Percentiles rank a stretch among this genome's conserved stretches.
phyloP scores from a whole-genome alignment of 2,888 invertebrate species.

The Melanophora roralis region DNA sequence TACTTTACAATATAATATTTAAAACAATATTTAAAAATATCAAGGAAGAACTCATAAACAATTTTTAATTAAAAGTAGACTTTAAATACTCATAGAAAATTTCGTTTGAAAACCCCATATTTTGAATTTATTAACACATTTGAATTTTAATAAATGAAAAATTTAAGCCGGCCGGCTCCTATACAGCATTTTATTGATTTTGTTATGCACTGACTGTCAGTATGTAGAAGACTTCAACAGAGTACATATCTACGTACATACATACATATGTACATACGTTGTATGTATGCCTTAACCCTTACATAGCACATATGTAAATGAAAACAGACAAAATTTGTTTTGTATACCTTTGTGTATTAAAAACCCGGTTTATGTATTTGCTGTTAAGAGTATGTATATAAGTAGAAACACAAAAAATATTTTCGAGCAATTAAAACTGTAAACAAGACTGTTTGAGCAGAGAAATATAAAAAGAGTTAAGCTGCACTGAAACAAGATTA shows the following conservation, averaged over 20 bases:
- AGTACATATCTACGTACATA: background rate
- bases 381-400: background rate
- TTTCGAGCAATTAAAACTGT: constrained; percentile 44
- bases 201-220: background rate
- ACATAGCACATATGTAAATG: background rate
- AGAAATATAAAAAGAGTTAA: constrained; percentile 4
- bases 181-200: constrained; percentile 52
- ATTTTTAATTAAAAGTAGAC: too few species aligned
- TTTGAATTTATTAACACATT: too few species aligned
- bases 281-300: background rate
- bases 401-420: background rate
- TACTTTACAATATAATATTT: too few species aligned
- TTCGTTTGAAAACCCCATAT: too few species aligned
- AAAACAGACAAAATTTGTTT: background rate
- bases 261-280: background rate
- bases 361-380: background rate
- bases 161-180: constrained; percentile 34
- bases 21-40: too few species aligned
- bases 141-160: background rate
- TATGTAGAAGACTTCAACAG: background rate
- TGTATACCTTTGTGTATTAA: constrained; percentile 17
- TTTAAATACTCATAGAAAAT: too few species aligned
- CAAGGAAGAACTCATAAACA: too few species aligned
- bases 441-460: background rate
- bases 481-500: background rate